Conservation (phyloP, 2,113 vertebrate species). For the Ranitomeya imitator region DNA sequence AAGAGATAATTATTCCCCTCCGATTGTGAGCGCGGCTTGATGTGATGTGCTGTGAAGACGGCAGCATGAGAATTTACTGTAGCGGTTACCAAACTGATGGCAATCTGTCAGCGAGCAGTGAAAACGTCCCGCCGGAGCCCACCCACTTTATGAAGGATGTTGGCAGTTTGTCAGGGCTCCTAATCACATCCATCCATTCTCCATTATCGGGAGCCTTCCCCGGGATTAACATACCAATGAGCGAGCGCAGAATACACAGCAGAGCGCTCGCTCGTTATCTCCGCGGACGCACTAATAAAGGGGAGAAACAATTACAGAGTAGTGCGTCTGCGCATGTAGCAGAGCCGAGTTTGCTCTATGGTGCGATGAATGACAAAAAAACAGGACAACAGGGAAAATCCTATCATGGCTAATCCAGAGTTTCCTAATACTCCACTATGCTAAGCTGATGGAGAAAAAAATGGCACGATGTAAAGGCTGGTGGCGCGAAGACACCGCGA, state of each 20-base stretch:
- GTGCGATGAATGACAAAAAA: not conserved
- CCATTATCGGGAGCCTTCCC: constrained; percentile 17
- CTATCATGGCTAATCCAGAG: not conserved
- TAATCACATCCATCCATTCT: constrained; percentile 39
- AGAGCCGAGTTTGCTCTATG: not conserved
- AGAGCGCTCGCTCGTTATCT: not conserved
- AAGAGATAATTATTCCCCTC: not conserved
- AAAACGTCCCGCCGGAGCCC: not conserved
- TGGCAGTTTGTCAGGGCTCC: constrained; percentile 14
- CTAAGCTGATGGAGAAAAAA: not conserved
- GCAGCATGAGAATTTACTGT: constrained; percentile 10
- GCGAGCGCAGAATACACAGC: not conserved
- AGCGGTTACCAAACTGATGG: constrained; percentile 19
- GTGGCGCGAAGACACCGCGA: not conserved
- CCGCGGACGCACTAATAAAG: constrained; percentile 12
- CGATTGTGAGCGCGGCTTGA: not conserved
- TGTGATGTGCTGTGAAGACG: not conserved
- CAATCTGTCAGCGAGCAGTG: constrained; percentile 18
- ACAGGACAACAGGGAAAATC: not conserved
- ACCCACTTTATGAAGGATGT: constrained; percentile 16
- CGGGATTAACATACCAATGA: constrained; percentile 42
- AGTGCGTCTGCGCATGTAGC: not conserved
- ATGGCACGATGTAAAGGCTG: not conserved
- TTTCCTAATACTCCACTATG: not conserved
- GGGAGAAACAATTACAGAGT: constrained; percentile 24